Evolutionary conservation across 2,113 vertebrate genomes (phyloP), one percentile per base, ranked within the genome.

Genomic region (Choloepus hoffmanni): DNA sequence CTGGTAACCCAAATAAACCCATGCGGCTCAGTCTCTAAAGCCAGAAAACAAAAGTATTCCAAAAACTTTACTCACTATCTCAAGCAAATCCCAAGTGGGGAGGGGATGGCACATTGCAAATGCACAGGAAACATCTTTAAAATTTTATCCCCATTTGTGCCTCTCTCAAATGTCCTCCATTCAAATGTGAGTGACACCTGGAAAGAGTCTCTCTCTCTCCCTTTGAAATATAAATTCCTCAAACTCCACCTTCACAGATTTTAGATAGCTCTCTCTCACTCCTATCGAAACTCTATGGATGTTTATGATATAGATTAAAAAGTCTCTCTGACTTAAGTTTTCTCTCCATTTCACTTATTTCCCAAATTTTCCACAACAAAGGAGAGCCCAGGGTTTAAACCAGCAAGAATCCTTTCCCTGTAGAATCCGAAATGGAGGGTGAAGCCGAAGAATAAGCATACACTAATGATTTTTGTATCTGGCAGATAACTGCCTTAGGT

Each of bases 361-460:
- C 23, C 30, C 67, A 48, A 60, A 55, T 53, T 70, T 60, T 85
- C 24, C 40, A 48, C 0, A 3, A 7, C 23, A 50, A 67, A 68
- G 48, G 24, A 26, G n/a, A 63, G 21, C 4, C 62, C 12, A 15
- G 30, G 2, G 60, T 45, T 62, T 16, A n/a, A 23, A 36, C 12
- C 1, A 58, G 84, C 63, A n/a, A 43, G 33, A 50, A 36, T 19
- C 28, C 40, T 58, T 50, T 73, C 58, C 55, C 40, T 0, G 13
- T 12, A 12, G 14, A 40, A 58, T 24, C 3, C 28, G 33, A 36
- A 36, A 30, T 33, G 60, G n/a, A 13, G 33, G 30, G 9, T 48
- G 15, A 18, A 3, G 30, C 3, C 8, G 0, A 19, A 2, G 4
- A 50, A 4, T 10, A 30, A 36, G 40, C 10, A 5, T 0, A 23